These are phyloP conservation scores for Elysia crispata DNA, from an alignment of 2,888 invertebrate species.

Conservation along the genomic window DNA sequence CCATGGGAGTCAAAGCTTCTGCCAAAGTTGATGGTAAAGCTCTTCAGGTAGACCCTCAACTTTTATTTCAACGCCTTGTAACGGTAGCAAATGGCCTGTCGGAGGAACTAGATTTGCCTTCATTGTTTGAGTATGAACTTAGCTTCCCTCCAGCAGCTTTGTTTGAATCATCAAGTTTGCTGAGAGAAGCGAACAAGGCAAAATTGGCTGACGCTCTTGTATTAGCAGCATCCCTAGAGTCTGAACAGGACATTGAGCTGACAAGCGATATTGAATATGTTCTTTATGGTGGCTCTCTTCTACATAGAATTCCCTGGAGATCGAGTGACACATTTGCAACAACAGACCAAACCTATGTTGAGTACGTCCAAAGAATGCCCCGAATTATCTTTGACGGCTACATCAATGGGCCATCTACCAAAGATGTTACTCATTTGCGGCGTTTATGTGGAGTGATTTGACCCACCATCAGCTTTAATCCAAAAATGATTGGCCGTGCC, in stretches of 20 bases:
- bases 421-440: conserved; percentile 48
- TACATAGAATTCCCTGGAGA: conserved; percentile 47
- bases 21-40: conserved; percentile 37
- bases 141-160: conserved; percentile 49
- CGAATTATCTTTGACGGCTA: conserved; percentile 56
- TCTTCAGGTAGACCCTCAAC: conserved; percentile 49
- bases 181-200: conserved; percentile 48
- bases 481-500: neutral
- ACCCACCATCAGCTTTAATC: conserved; percentile 3
- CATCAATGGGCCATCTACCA: conserved; percentile 46
- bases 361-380: conserved; percentile 37
- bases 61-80: conserved; percentile 53
- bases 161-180: conserved; percentile 47
- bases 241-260: neutral
- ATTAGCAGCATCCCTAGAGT: neutral
- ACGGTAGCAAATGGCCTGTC: conserved; percentile 34
- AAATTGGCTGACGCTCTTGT: conserved; percentile 51
- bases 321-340: conserved; percentile 39
- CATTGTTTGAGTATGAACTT: conserved; percentile 51
- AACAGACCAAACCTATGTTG: conserved; percentile 44
- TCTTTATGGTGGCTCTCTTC: conserved; percentile 48
- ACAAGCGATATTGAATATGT: conserved; percentile 33
- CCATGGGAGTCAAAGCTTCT: conserved; percentile 43
- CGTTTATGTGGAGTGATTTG: neutral
- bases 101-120: conserved; percentile 21